Conservation (phyloP, 2,888 invertebrate genomes). For the Miltochrista miniata region DNA sequence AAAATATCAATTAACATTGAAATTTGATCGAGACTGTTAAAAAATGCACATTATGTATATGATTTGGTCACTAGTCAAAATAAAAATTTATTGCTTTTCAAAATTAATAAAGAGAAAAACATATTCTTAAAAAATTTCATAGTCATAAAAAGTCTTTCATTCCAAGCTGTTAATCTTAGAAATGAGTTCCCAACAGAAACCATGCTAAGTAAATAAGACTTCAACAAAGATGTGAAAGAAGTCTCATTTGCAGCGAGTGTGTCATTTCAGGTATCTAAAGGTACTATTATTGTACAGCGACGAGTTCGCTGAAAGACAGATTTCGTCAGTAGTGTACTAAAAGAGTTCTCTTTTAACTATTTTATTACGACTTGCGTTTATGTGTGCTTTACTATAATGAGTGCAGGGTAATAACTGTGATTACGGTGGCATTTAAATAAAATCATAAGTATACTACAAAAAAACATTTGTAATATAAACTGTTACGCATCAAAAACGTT, state of each 20-base stretch:
- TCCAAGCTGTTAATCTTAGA: slow-evolving; percentile 30
- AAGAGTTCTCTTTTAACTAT: slow-evolving; percentile 24
- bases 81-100: too few species aligned
- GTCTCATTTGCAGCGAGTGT: slow-evolving; percentile 66
- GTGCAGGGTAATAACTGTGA: too few species aligned
- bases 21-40: too few species aligned
- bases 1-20: too few species aligned
- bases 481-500: too few species aligned
- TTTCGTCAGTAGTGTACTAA: slow-evolving; percentile 38
- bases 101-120: too few species aligned
- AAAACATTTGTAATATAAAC: too few species aligned
- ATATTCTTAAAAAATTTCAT: too few species aligned
- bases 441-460: too few species aligned
- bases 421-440: too few species aligned
- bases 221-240: slow-evolving; percentile 59
- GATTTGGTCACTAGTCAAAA: too few species aligned
- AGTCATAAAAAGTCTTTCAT: neutral
- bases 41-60: too few species aligned
- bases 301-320: slow-evolving; percentile 53
- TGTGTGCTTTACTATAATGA: slow-evolving; percentile 10
- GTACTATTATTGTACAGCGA: slow-evolving; percentile 60
- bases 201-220: slow-evolving; percentile 54
- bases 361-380: slow-evolving; percentile 29
- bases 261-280: slow-evolving; percentile 51
- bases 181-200: slow-evolving; percentile 31